Base-by-base conservation (phyloP, 2,797 vertebrate species). In the Clarias laeviceps region DNA sequence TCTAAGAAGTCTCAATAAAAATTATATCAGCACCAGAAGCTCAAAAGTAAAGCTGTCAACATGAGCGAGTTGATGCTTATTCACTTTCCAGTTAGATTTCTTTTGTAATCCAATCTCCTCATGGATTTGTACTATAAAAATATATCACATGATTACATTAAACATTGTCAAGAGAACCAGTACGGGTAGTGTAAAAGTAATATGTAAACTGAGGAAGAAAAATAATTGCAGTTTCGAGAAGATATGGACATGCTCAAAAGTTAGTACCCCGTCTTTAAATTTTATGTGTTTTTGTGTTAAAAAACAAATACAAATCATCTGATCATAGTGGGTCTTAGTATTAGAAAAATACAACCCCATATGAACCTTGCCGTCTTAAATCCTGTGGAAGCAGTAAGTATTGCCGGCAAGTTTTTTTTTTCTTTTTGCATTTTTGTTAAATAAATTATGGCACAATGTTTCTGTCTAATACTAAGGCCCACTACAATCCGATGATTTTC, bases 71-170 rank as follows among this genome's bases (percentile, higher is more conserved):
- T 22, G 24, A 73, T 24, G 32, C 14, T 74, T 65, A 62, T 64
- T 82, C 37, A 54, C 2, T 32, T 73, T 61, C 20, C 24, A 56
- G 69, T 62, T 73, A 64, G 37, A 45, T 70, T 29, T 79, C 6
- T 79, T 37, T 59, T 5, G 24, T 78, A 24, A 29, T 65, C 17
- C 9, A 66, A 80, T 50, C 29, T 54, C n/a, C n/a, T 54, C 29
- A 66, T 37, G 40, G 34, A 40, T 85, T 34, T 22, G 4, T 72
- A 20, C 34, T 64, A 80, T 73, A 73, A 73, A 80, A 85, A 73
- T 80, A 80, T 29, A 69, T 85, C 50, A 80, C 20, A 80, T 34
- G 59, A 81, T 74, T 73, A 50, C n/a, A 32, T 64, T 27, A 54
- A 66, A 81, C 9, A 27, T 32, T 56, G 37, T 80, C 56, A 81